Evolutionary conservation across 2,797 vertebrate genomes (phyloP), one percentile per base, ranked within the genome.

Genomic region (Enteromius trimaculatus): DNA sequence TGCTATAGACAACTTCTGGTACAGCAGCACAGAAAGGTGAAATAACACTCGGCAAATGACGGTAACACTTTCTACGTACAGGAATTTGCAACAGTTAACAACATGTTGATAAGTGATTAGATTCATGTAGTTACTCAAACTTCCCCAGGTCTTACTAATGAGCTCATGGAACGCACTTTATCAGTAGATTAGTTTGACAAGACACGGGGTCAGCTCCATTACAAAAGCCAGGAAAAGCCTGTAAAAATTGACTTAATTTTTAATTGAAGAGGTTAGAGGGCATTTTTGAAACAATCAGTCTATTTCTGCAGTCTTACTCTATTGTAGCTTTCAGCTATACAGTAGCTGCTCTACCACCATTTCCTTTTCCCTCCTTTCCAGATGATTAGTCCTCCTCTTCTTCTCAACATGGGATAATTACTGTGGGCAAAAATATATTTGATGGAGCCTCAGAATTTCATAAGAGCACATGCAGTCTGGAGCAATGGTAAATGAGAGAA

Each of bases 401-500:
- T 80, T 55, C 79, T 88, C 68, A 84, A 84, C 75, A 86, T n/a
- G 42, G 81, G 87, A 89, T 89, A 89, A 90, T 92, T 88, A 89
- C 4, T 0, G 74, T 88, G 83, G 80, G 88, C 82, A 83, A 65
- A 89, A 88, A 89, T 87, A 90, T 89, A 88, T 85, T 91, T 90
- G 66, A 92, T 88, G 83, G 91, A 71, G 66, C 64, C 85, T 86
- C 71, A 80, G 77, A 76, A 91, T 91, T 78, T 84, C 80, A 84
- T 83, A 80, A 51, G 6, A 55, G 31, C 47, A 60, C 13, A 31
- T 4, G 10, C 37, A 5, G 55, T 58, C 83, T 83, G 90, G 89
- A 88, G 88, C 83, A 88, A 90, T 85, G 83, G 83, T 87, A 69
- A 77, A 78, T 5, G 69, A 76, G 53, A 37, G 53, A 58, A 42